These are phyloP conservation scores for Plectrocnemia conspersa DNA, from an alignment of 1,140 invertebrate species.

Conservation along the genomic window DNA sequence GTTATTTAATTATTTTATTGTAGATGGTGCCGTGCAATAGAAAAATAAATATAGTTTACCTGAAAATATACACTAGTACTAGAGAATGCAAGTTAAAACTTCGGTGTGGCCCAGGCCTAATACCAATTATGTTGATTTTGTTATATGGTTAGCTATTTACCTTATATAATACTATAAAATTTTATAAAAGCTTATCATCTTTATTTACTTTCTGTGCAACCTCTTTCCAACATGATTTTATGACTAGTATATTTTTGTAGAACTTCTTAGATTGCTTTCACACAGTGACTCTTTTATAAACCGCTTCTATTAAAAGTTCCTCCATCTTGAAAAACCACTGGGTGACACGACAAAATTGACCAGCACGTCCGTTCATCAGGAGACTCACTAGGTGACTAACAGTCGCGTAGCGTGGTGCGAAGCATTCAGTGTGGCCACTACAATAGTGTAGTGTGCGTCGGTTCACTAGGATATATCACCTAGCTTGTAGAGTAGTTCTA, in stretches of 20 bases:
- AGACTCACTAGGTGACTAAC: too few species aligned
- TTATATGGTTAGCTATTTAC: constrained; percentile 2
- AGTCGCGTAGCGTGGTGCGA: too few species aligned
- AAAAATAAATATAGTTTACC: constrained; percentile 13
- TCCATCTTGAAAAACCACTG: too few species aligned
- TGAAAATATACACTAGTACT: constrained; percentile 13
- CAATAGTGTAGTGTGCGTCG: too few species aligned
- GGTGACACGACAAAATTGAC: too few species aligned
- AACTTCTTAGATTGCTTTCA: not conserved
- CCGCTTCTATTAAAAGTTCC: constrained; percentile 7
- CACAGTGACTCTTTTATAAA: constrained; percentile 1
- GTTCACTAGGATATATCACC: too few species aligned
- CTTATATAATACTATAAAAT: constrained; percentile 9
- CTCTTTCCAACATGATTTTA: constrained; percentile 13
- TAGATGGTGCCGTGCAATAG: constrained; percentile 7
- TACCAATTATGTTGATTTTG: constrained; percentile 10
- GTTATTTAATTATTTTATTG: constrained; percentile 7
- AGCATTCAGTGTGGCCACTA: too few species aligned
- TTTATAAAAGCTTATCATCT: constrained; percentile 7
- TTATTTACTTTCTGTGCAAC: constrained; percentile 13
- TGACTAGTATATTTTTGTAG: constrained; percentile 6
- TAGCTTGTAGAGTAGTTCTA: too few species aligned
- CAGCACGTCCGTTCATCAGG: too few species aligned
- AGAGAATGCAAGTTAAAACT: constrained; percentile 14
- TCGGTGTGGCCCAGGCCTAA: too few species aligned